phyloP scores from a whole-genome alignment of 2,888 invertebrate genomes.

The Hypomecis punctinalis region DNA sequence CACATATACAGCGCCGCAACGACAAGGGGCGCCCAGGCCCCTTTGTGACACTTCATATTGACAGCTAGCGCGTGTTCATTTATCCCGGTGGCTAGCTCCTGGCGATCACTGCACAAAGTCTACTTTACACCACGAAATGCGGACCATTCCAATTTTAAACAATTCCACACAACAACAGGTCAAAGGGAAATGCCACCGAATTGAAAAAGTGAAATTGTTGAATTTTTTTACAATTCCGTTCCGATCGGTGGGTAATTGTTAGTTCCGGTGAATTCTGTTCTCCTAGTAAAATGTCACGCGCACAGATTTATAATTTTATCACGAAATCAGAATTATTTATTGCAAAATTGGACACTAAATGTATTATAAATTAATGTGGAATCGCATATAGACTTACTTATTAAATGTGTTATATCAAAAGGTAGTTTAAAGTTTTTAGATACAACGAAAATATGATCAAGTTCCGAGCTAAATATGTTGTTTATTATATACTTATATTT shows the following conservation, averaged over 20 bases:
- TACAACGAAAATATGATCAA: no score
- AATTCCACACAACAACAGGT: slow-evolving; percentile 55
- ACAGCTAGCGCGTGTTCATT: slow-evolving; percentile 52
- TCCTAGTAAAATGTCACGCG: no score
- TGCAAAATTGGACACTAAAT: no score
- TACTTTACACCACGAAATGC: slow-evolving; percentile 19
- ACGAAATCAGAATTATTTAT: no score
- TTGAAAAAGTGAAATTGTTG: slow-evolving; percentile 36
- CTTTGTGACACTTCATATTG: slow-evolving; percentile 62
- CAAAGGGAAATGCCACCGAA: slow-evolving; percentile 30
- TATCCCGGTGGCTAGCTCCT: slow-evolving; percentile 46
- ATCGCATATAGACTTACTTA: no score
- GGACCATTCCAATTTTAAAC: slow-evolving; percentile 22
- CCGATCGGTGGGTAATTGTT: not conserved
- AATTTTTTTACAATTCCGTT: not conserved
- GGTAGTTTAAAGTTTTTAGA: no score
- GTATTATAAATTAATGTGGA: no score
- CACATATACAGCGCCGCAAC: slow-evolving; percentile 48
- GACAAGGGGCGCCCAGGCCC: slow-evolving; percentile 62
- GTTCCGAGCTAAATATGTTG: no score
- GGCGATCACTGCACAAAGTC: slow-evolving; percentile 50
- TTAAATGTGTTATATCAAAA: no score
- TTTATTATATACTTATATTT: no score
- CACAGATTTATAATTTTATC: no score
- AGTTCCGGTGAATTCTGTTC: no score